Evolutionary conservation across 2,797 vertebrate species (phyloP).

Genomic region (Hemitrygon akajei): DNA sequence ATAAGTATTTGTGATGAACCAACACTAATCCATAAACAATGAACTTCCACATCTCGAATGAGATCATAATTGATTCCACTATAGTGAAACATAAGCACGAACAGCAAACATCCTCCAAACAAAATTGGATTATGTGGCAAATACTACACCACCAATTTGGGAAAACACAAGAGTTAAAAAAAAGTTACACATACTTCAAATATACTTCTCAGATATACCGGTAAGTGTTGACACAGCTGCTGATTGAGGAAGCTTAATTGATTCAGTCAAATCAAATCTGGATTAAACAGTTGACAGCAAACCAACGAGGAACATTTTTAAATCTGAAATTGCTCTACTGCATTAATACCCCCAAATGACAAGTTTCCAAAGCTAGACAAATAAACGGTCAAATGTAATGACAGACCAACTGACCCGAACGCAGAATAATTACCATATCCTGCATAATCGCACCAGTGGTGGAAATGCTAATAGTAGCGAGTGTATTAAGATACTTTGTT

Average conservation of each 20-base stretch:
- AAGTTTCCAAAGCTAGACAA: neutral
- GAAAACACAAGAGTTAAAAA: neutral
- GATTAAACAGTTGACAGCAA: neutral
- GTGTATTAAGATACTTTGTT: neutral
- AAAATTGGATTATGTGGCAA: neutral
- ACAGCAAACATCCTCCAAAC: neutral
- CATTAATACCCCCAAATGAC: neutral
- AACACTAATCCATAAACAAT: neutral
- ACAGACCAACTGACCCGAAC: neutral
- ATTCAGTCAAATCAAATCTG: neutral
- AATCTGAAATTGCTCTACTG: neutral
- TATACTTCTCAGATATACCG: too few relatives aligned
- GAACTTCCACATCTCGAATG: neutral
- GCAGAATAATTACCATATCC: slow-evolving; percentile 19
- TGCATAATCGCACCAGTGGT: slow-evolving; percentile 21
- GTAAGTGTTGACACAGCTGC: neutral
- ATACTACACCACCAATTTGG: neutral
- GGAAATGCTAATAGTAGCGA: neutral
- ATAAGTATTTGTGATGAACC: neutral
- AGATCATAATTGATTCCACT: neutral
- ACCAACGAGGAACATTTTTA: neutral
- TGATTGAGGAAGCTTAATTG: neutral
- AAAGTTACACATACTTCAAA: neutral
- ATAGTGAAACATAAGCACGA: neutral
- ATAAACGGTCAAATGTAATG: neutral